Conservation (phyloP, 2,113 vertebrate species). For the Herpetotheres cachinnans region DNA sequence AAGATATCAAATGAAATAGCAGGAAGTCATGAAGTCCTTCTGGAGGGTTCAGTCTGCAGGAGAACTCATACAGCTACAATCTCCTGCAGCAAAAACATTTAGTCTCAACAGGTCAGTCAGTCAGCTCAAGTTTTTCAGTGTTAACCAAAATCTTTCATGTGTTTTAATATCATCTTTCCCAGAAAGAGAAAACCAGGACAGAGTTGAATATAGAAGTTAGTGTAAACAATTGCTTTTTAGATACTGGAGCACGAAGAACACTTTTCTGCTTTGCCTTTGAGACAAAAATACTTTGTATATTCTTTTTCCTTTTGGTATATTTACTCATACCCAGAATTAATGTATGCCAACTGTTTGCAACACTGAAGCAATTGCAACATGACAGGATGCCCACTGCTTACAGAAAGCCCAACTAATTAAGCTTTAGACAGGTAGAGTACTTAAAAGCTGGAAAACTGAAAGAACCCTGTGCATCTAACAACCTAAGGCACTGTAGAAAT, state of each 20-base stretch:
- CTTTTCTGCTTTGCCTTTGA: background rate
- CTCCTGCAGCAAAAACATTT: conserved; percentile 35
- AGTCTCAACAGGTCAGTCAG: conserved; percentile 3
- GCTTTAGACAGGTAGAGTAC: background rate
- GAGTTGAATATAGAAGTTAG: background rate
- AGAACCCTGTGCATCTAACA: background rate
- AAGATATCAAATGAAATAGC: conserved; percentile 45
- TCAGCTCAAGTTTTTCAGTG: background rate
- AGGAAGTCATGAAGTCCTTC: conserved; percentile 32
- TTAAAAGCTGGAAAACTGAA: background rate
- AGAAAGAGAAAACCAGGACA: background rate
- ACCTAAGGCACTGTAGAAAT: background rate
- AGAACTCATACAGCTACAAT: background rate
- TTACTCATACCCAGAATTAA: background rate
- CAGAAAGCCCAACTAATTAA: background rate
- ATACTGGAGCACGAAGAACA: background rate
- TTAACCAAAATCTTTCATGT: background rate
- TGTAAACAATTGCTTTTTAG: background rate
- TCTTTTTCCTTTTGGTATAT: background rate
- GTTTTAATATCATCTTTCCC: background rate
- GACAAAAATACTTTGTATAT: background rate
- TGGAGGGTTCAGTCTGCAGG: conserved; percentile 3
- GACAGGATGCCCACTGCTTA: background rate
- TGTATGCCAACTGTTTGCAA: background rate
- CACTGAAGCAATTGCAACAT: background rate